phyloP scores from a whole-genome alignment of 2,888 invertebrate genomes.

The Belgica antarctica region DNA sequence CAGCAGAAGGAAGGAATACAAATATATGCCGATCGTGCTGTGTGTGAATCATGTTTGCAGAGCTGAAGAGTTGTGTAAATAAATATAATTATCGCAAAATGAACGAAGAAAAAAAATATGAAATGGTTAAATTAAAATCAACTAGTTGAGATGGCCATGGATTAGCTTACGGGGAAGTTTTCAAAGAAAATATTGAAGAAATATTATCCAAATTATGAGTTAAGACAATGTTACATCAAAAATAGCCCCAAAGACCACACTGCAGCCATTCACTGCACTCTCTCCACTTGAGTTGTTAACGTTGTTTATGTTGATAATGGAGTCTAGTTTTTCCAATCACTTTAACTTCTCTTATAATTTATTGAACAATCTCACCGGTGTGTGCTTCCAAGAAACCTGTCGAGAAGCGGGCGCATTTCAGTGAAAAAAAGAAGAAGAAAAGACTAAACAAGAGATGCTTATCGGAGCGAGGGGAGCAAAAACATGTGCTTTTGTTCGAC shows the following conservation, averaged over 20 bases:
- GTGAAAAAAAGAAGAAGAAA: background rate
- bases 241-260: too few species aligned
- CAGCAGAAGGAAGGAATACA: background rate
- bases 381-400: constrained; percentile 41
- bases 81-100: constrained; percentile 40
- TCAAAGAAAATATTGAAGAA: too few species aligned
- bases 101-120: constrained; percentile 13
- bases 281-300: too few species aligned
- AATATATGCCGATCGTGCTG: constrained; percentile 15
- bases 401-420: constrained; percentile 25
- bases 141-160: background rate
- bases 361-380: constrained; percentile 7
- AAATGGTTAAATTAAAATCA: constrained; percentile 16
- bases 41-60: constrained; percentile 30
- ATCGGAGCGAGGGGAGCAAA: constrained; percentile 22
- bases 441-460: constrained; percentile 26
- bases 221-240: background rate
- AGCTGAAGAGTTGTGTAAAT: constrained; percentile 29
- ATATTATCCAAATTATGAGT: background rate
- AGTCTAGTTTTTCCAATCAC: constrained; percentile 32
- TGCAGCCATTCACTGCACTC: too few species aligned
- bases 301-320: constrained; percentile 33
- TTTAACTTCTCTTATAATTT: constrained; percentile 23
- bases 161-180: too few species aligned
- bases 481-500: constrained; percentile 41